Base-by-base conservation (phyloP, 2,888 invertebrate genomes). In the Unio delphinus region DNA sequence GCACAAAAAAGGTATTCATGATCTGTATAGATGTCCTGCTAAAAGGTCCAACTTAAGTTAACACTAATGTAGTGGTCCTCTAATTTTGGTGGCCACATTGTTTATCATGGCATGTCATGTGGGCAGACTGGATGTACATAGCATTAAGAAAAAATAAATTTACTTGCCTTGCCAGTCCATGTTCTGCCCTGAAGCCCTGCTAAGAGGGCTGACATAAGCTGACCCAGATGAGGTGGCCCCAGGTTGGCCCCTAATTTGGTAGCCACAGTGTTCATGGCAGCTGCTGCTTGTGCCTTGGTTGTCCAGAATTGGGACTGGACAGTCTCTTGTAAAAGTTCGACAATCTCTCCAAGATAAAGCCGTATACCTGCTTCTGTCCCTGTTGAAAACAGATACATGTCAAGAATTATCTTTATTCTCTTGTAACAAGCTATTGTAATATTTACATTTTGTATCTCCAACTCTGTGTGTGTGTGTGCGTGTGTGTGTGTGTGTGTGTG, bases 291-390 rank as follows among this genome's bases (percentile, higher is more conserved):
- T 7, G 95, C 94, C 91, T 96, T 97, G 82, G 94, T 94, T 18
- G 93, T 93, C 97, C 97, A 97, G 57, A 95, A 95, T 67, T 94
- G 93, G n/a, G 95, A 95, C 76, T 93, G 93, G 15, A 97, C 91
- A 0, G 94, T 94, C 3, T 91, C 91, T 79, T 94, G 93, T 17
- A 95, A 91, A 79, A 94, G 93, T 58, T 91, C 91, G 64, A 94
- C 93, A 68, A 97, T 94, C 65, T 93, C 93, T 63, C 92, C 91
- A 72, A 96, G 90, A 89, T 97, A 94, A 74, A 94, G 93, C 45
- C 93, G 92, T 78, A 97, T 94, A 59, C 95, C 96, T 64, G 93
- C 93, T 91, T 96, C 97, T 0, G 94, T 89, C 61, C 89, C 89
- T 86, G 73, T 28, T 67, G n/a, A 59, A 15, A 62, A 56, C 45